A percentile compares a stretch with the other conserved stretches of the same genome.
Conservation (phyloP, 2,888 invertebrate species). For the Galerucella calmariensis region DNA sequence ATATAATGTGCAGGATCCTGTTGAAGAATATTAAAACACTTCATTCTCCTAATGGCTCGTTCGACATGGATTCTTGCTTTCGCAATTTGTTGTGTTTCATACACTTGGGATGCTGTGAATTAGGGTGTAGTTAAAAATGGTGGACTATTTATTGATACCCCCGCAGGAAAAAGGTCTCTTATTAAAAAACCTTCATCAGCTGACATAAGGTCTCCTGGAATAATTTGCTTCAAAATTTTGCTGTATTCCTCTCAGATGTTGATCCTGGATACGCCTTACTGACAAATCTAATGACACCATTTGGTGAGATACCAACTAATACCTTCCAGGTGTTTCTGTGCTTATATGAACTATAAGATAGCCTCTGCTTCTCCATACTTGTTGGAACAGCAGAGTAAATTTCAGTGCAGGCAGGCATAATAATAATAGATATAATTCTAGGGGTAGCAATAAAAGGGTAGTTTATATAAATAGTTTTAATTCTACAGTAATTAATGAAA, state of each 20-base stretch:
- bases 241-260: not conserved
- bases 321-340: too few species aligned
- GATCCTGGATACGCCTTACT: not conserved
- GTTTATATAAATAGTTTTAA: too few species aligned
- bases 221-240: constrained; percentile 41
- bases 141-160: constrained; percentile 50
- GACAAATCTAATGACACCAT: not conserved
- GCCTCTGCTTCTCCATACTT: too few species aligned
- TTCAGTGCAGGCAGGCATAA: too few species aligned
- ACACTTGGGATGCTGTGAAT: constrained; percentile 44
- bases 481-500: too few species aligned
- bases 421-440: too few species aligned
- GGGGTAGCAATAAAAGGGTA: too few species aligned
- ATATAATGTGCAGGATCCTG: not conserved
- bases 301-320: not conserved
- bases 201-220: constrained; percentile 48
- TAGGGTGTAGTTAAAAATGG: constrained; percentile 43
- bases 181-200: constrained; percentile 52
- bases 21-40: constrained; percentile 33
- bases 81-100: constrained; percentile 46
- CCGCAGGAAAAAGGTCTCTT: constrained; percentile 47
- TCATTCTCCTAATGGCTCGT: constrained; percentile 48
- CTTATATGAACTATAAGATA: too few species aligned
- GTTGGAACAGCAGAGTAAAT: too few species aligned
- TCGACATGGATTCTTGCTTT: constrained; percentile 50